Evolutionary conservation across 2,888 invertebrate species (phyloP).

Genomic region (Platyscelio sp.): DNA sequence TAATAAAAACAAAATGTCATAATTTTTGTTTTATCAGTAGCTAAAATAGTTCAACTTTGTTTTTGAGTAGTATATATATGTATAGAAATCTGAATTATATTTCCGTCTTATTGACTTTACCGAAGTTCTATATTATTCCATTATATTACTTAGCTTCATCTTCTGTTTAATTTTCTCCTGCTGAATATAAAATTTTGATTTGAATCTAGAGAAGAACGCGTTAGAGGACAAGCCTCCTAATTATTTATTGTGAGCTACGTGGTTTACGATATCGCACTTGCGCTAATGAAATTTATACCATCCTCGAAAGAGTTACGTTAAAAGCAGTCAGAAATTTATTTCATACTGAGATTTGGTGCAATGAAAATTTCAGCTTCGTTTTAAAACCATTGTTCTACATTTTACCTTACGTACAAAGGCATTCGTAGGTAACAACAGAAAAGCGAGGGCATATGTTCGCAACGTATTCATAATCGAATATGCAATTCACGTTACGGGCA

Average conservation of each 20-base stretch:
- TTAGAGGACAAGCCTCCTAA: constrained; percentile 22
- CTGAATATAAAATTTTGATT: constrained; percentile 61
- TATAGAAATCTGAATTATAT: constrained; percentile 52
- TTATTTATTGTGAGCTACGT: constrained; percentile 37
- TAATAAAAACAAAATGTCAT: constrained; percentile 4
- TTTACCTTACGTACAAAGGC: constrained; percentile 57
- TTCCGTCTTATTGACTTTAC: constrained; percentile 62
- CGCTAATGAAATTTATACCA: constrained; percentile 46
- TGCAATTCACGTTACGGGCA: constrained; percentile 42
- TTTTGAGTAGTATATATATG: no score
- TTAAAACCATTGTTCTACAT: constrained; percentile 56
- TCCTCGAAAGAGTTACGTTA: constrained; percentile 32
- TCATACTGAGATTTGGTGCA: constrained; percentile 45
- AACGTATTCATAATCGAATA: constrained; percentile 61
- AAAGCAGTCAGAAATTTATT: constrained; percentile 26
- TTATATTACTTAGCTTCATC: constrained; percentile 51
- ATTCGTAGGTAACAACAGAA: constrained; percentile 44
- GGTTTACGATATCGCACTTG: constrained; percentile 31
- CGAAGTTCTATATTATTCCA: constrained; percentile 62
- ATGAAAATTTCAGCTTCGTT: constrained; percentile 62
- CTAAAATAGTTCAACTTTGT: constrained; percentile 49
- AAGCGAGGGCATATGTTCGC: constrained; percentile 18
- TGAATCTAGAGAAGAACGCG: constrained; percentile 38
- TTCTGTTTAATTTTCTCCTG: constrained; percentile 52
- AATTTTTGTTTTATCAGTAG: constrained; percentile 45